Conservation (phyloP, 2,113 vertebrate genomes). For the Rhabdomys dilectus region DNA sequence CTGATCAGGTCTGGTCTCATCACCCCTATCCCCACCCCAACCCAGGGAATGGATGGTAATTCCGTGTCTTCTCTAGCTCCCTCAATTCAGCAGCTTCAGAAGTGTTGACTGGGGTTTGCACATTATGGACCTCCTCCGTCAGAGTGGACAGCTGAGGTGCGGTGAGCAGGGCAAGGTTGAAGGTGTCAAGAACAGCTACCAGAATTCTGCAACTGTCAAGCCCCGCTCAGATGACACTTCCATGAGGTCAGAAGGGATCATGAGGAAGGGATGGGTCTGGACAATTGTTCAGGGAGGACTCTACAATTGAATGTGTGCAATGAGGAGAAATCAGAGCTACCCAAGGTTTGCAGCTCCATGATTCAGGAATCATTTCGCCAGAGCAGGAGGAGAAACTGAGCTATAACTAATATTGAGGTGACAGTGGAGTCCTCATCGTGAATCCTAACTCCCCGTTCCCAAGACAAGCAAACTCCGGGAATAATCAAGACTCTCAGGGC, state of each 20-base stretch:
- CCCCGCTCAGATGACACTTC: not conserved
- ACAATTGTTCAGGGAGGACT: not conserved
- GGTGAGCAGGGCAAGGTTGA: not conserved
- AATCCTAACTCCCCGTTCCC: slow-evolving; percentile 3
- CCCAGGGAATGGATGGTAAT: not conserved
- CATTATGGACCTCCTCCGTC: not conserved
- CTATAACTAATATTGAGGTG: not conserved
- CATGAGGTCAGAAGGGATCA: not conserved
- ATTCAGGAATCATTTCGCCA: not conserved
- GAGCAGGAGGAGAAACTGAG: not conserved
- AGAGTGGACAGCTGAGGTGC: not conserved
- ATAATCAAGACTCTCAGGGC: not conserved
- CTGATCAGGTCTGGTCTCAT: not conserved
- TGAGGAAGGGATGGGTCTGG: not conserved
- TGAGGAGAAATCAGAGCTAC: not conserved
- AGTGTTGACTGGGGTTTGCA: not conserved
- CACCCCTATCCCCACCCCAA: not conserved
- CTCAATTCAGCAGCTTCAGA: too few relatives aligned
- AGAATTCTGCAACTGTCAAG: not conserved
- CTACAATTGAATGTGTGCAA: not conserved
- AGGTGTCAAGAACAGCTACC: not conserved
- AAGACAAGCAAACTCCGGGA: not conserved
- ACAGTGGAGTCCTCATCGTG: not conserved
- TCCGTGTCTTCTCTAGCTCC: not conserved
- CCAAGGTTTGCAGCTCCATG: not conserved